Conservation (phyloP, 2,113 vertebrate genomes). For the Apeltes quadracus region DNA sequence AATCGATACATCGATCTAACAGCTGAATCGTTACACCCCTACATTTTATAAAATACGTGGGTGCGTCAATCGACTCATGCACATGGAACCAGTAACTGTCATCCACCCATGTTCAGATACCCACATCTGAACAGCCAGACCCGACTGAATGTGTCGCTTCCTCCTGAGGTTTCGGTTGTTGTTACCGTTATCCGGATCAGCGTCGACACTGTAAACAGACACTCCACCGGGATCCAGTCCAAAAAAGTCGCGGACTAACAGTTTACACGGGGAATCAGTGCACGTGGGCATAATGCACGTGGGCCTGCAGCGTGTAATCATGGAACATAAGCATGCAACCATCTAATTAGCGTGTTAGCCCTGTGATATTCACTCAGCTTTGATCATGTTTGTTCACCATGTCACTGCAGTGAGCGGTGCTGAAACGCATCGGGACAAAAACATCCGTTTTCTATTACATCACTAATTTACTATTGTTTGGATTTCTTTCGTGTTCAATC, state of each 20-base stretch:
- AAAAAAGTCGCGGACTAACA: not conserved
- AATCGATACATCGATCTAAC: too few species aligned
- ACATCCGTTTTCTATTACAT: not conserved
- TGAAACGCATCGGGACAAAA: not conserved
- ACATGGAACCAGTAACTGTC: not conserved
- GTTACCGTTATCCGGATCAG: slow-evolving; percentile 7
- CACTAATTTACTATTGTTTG: not conserved
- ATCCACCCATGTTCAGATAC: not conserved
- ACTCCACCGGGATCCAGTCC: not conserved
- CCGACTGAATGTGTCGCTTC: slow-evolving; percentile 1
- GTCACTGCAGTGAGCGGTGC: not conserved
- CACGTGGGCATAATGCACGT: not conserved
- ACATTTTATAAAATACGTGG: not conserved
- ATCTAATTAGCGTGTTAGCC: not conserved
- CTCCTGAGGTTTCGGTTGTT: not conserved
- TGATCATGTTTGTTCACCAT: not conserved
- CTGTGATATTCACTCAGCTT: slow-evolving; percentile 9
- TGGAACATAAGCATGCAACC: not conserved
- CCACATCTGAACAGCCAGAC: not conserved
- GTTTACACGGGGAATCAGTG: not conserved
- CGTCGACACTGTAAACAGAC: not conserved
- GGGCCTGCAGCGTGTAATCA: slow-evolving; percentile 5
- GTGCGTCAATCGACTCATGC: not conserved
- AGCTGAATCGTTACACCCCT: too few species aligned
- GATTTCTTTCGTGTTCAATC: not conserved